A percentile compares a stretch with the other conserved stretches of the same genome.
phyloP scores from a whole-genome alignment of 1,140 invertebrate species.

The Drosophila truncata region DNA sequence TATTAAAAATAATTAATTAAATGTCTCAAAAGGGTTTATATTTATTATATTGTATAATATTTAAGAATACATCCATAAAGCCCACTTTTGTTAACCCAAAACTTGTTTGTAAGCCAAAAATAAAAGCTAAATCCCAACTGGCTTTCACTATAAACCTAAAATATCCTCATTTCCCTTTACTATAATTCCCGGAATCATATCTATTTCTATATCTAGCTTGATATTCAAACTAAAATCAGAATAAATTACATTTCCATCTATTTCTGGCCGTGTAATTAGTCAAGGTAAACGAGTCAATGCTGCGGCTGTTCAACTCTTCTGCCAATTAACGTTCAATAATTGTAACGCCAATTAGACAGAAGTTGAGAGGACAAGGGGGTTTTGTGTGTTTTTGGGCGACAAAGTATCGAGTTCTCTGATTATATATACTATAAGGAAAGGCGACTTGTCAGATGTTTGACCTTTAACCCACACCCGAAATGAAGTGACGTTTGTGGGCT shows the following conservation, averaged over 20 bases:
- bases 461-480: conserved; percentile 40
- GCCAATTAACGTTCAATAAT: conserved; percentile 41
- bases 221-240: conserved; percentile 2
- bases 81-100: too few species aligned
- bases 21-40: neutral
- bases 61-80: neutral
- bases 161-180: neutral
- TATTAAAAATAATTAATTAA: neutral
- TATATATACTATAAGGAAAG: neutral
- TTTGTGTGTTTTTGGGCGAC: neutral
- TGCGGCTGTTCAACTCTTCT: conserved; percentile 27
- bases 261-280: conserved; percentile 15
- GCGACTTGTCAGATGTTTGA: conserved; percentile 38
- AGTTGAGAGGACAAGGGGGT: conserved; percentile 1
- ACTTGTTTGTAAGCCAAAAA: neutral
- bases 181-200: neutral
- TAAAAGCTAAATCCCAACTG: neutral
- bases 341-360: conserved; percentile 40
- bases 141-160: neutral
- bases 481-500: conserved; percentile 21
- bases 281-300: conserved; percentile 1
- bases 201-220: too few species aligned
- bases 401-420: conserved; percentile 11
- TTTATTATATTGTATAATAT: neutral
- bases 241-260: neutral